Evolutionary conservation across 1,140 invertebrate species (phyloP).

Genomic region (Drosophila rufa): DNA sequence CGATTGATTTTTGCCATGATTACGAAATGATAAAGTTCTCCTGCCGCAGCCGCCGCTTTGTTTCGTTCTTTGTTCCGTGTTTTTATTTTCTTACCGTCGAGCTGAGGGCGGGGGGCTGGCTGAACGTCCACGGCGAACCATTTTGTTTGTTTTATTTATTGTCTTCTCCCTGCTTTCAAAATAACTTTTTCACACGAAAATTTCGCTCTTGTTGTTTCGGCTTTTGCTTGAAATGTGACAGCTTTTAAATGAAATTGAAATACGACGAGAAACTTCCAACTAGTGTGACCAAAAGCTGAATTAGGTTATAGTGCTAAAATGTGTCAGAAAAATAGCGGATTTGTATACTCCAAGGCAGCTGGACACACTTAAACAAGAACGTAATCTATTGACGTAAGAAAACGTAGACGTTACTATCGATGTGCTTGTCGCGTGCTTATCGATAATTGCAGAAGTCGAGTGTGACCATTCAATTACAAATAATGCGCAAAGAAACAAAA

Average conservation of each 20-base stretch:
- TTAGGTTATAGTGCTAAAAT: too few species aligned
- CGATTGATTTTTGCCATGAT: slow-evolving; percentile 24
- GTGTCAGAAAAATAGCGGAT: too few species aligned
- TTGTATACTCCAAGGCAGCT: too few species aligned
- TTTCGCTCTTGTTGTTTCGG: slow-evolving; percentile 37
- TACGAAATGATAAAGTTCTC: slow-evolving; percentile 33
- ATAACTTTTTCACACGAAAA: slow-evolving; percentile 23
- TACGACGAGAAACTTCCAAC: slow-evolving; percentile 36
- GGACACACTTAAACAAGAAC: too few species aligned
- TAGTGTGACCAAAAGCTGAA: too few species aligned
- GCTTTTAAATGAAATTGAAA: slow-evolving; percentile 37
- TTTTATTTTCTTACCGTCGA: slow-evolving; percentile 85
- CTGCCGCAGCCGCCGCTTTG: neutral
- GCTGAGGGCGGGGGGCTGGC: slow-evolving; percentile 89
- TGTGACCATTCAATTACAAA: too few species aligned
- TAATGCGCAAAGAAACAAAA: too few species aligned
- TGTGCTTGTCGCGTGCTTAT: too few species aligned
- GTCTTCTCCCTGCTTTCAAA: slow-evolving; percentile 4
- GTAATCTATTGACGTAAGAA: too few species aligned
- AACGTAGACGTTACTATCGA: too few species aligned
- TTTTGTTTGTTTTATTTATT: slow-evolving; percentile 85
- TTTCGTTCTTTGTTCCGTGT: slow-evolving; percentile 9
- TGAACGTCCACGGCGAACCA: slow-evolving; percentile 91
- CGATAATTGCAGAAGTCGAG: too few species aligned
- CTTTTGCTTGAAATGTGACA: slow-evolving; percentile 23